These are phyloP conservation scores for Nomia melanderi DNA, from an alignment of 1,140 invertebrate species.

Conservation along the genomic window DNA sequence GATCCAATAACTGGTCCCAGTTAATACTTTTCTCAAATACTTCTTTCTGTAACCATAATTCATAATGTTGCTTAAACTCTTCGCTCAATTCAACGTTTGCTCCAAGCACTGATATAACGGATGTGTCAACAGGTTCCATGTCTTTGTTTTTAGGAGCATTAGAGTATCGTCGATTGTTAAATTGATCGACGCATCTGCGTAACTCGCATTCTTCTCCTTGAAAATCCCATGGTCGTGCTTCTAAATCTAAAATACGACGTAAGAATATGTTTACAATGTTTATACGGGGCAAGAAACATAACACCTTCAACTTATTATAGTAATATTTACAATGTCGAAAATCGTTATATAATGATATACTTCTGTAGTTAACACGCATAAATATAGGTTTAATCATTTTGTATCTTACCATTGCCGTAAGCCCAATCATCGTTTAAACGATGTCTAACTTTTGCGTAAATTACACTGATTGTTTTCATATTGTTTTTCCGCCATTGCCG, in stretches of 20 bases:
- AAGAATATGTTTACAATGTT: conserved; percentile 4
- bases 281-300: too few species aligned
- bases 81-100: conserved; percentile 91
- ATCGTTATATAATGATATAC: too few species aligned
- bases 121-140: conserved; percentile 92
- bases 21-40: conserved; percentile 93
- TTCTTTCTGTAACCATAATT: conserved; percentile 97
- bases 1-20: conserved; percentile 85
- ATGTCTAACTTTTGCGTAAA: conserved; percentile 98
- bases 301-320: too few species aligned
- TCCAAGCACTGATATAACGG: conserved; percentile 91
- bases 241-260: conserved; percentile 86
- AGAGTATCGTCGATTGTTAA: conserved; percentile 95
- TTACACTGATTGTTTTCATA: conserved; percentile 99
- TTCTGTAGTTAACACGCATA: too few species aligned
- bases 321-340: too few species aligned
- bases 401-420: conserved; percentile 93
- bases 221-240: conserved; percentile 99
- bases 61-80: conserved; percentile 98
- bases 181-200: conserved; percentile 95
- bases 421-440: conserved; percentile 99
- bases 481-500: conserved; percentile 99
- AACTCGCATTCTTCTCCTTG: conserved; percentile 98
- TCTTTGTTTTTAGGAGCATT: conserved; percentile 83
- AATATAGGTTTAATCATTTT: not conserved